Percentiles rank a stretch among this genome's conserved stretches.
These are phyloP conservation scores for Copidosoma floridanum DNA, from an alignment of 1,140 invertebrate genomes.

Conservation along the genomic window DNA sequence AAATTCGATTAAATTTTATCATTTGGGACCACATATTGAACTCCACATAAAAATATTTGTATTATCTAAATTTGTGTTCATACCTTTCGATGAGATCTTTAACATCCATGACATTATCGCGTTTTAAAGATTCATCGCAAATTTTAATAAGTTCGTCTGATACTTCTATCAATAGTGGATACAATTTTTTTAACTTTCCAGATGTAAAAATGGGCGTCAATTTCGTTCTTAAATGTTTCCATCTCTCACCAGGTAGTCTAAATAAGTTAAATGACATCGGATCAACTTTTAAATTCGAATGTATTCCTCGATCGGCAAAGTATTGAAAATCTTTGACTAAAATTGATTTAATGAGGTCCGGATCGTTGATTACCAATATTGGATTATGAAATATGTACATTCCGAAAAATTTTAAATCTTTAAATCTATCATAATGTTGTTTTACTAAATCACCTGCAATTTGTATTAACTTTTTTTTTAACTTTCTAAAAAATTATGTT, in stretches of 20 bases:
- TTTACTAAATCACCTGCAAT: background rate
- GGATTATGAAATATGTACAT: conserved; percentile 30
- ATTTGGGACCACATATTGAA: no score
- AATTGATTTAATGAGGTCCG: conserved; percentile 55
- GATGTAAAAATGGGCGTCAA: conserved; percentile 61
- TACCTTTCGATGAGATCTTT: conserved; percentile 34
- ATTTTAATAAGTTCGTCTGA: conserved; percentile 44
- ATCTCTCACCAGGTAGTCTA: conserved; percentile 49
- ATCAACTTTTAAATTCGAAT: conserved; percentile 56
- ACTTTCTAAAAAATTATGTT: no score
- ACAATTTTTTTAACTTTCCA: conserved; percentile 61
- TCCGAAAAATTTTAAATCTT: conserved; percentile 7
- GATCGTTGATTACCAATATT: conserved; percentile 45
- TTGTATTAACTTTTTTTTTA: background rate
- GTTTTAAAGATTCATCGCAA: conserved; percentile 1
- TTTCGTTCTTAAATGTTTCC: conserved; percentile 58
- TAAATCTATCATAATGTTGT: conserved; percentile 12
- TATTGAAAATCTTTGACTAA: conserved; percentile 57
- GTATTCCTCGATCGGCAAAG: conserved; percentile 56
- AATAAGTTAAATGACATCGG: conserved; percentile 60
- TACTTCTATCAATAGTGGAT: conserved; percentile 51
- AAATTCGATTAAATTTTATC: conserved; percentile 22
- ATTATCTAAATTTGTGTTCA: background rate
- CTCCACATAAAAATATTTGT: no score
- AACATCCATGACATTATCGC: conserved; percentile 26